Evolutionary conservation across 1,140 invertebrate genomes (phyloP).

Genomic region (Diorhabda sublineata): DNA sequence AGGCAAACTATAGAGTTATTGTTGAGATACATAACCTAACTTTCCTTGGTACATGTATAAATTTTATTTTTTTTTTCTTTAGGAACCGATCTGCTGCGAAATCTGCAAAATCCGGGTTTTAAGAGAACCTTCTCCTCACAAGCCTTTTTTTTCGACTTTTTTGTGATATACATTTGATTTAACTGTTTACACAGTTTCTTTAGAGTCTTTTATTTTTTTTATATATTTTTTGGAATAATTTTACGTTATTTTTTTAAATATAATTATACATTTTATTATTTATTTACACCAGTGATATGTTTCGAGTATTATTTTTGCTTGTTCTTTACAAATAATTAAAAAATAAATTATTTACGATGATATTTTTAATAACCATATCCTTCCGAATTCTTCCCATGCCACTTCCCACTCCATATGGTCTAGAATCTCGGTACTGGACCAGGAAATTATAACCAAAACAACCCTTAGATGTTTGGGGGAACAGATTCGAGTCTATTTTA

Average conservation of each 20-base stretch:
- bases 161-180: constrained; percentile 13
- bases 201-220: constrained; percentile 10
- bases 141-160: constrained; percentile 6
- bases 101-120: background rate
- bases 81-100: background rate
- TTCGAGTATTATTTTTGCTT: background rate
- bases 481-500: too few relatives aligned
- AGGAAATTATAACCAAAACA: too few relatives aligned
- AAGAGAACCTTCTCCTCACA: background rate
- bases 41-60: background rate
- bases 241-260: constrained; percentile 9
- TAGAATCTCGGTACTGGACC: too few relatives aligned
- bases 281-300: background rate
- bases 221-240: constrained; percentile 10
- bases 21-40: background rate
- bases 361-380: too few relatives aligned
- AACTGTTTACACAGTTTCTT: constrained; percentile 9
- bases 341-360: too few relatives aligned
- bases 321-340: too few relatives aligned
- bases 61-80: background rate
- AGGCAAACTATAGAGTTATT: background rate
- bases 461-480: too few relatives aligned
- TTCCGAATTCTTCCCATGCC: too few relatives aligned
- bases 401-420: too few relatives aligned
- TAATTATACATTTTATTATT: constrained; percentile 11